These are phyloP conservation scores for Apteryx owenii DNA, from an alignment of 2,113 vertebrate genomes.

Conservation along the genomic window DNA sequence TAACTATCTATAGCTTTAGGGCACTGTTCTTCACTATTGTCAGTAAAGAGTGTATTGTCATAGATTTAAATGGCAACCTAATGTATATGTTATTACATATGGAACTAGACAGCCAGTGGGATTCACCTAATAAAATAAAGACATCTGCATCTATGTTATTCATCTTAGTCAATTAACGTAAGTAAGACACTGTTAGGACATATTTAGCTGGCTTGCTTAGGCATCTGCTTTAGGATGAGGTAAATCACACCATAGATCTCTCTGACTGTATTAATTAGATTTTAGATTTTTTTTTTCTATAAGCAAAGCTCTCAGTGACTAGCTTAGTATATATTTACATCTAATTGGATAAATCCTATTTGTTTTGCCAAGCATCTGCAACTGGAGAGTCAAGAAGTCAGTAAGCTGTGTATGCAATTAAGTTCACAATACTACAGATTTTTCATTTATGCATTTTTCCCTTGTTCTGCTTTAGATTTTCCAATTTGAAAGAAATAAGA, in stretches of 20 bases:
- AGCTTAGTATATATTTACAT: neutral
- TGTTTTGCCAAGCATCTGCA: neutral
- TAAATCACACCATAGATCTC: neutral
- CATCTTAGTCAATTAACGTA: neutral
- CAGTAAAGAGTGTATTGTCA: neutral
- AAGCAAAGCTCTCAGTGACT: neutral
- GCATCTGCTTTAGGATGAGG: neutral
- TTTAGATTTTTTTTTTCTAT: neutral
- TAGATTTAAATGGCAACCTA: neutral
- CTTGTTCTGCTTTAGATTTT: neutral
- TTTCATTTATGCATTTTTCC: neutral
- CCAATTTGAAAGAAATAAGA: neutral
- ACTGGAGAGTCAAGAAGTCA: neutral
- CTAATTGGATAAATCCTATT: neutral
- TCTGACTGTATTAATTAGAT: neutral
- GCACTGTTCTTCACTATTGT: neutral
- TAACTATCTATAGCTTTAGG: neutral
- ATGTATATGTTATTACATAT: neutral
- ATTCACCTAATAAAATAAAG: neutral
- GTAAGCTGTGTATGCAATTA: neutral
- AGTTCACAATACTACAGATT: neutral
- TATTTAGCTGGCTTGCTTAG: neutral
- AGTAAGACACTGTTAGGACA: neutral
- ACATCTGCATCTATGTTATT: neutral
- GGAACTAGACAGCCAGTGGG: neutral